A percentile compares a stretch with the other conserved stretches of the same genome.
phyloP scores from a whole-genome alignment of 2,888 invertebrate species.

The Argynnis bischoffii region DNA sequence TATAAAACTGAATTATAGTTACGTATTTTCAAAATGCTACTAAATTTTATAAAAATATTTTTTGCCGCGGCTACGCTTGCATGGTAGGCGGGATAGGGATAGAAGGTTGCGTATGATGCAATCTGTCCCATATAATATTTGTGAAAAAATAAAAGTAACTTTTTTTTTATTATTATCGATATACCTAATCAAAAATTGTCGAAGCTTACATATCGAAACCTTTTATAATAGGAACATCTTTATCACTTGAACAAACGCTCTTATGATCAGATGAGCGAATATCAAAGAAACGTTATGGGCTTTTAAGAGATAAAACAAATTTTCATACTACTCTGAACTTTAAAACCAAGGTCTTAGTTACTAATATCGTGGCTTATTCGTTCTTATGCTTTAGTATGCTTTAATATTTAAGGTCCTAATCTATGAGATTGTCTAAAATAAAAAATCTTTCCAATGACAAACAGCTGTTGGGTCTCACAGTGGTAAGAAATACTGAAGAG shows the following conservation, averaged over 20 bases:
- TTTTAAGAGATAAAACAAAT: constrained; percentile 1
- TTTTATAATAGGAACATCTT: not conserved
- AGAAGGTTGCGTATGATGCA: no score
- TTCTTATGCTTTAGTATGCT: not conserved
- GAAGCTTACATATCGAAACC: not conserved
- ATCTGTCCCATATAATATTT: no score
- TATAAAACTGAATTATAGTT: no score
- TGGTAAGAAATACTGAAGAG: no score
- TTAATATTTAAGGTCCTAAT: not conserved
- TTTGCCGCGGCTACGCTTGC: no score
- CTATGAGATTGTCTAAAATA: not conserved
- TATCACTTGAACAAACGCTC: not conserved
- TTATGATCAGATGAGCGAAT: constrained; percentile 7
- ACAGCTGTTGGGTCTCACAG: no score
- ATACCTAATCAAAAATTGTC: constrained; percentile 3
- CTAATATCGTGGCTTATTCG: not conserved
- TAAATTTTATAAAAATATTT: no score
- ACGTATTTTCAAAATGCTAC: no score
- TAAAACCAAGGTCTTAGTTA: not conserved
- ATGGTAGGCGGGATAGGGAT: no score
- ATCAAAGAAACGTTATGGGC: constrained; percentile 1
- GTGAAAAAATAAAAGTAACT: no score
- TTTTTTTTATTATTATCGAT: no score
- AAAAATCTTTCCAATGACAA: no score
- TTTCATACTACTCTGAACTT: constrained; percentile 5